Evolutionary conservation across 1,140 invertebrate genomes (phyloP).

Genomic region (Drosophila albomicans): DNA sequence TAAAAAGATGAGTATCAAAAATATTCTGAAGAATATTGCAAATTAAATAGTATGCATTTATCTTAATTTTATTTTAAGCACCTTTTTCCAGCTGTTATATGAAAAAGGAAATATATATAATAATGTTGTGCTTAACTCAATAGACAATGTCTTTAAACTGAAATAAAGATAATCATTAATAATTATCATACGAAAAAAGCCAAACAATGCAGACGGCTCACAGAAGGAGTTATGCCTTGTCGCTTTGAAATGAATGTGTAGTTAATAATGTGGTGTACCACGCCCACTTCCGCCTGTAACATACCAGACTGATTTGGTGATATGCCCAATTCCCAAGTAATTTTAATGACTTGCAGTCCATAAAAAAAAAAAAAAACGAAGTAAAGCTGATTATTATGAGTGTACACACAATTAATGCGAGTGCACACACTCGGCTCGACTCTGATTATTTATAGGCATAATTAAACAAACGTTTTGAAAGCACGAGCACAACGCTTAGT

Average conservation of each 20-base stretch:
- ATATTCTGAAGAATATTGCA: no score
- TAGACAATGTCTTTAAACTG: neutral
- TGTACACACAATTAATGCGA: slow-evolving; percentile 67
- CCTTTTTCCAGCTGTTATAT: neutral
- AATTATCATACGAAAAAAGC: neutral
- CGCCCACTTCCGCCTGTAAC: slow-evolving; percentile 38
- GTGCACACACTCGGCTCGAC: slow-evolving; percentile 57
- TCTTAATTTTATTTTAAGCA: no score
- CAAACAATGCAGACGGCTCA: neutral
- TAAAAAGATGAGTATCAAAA: no score
- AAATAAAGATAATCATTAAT: slow-evolving; percentile 1
- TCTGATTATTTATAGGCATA: slow-evolving; percentile 80
- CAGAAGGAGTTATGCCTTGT: neutral
- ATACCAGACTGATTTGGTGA: slow-evolving; percentile 34
- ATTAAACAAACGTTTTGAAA: slow-evolving; percentile 75
- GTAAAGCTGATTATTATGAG: slow-evolving; percentile 67
- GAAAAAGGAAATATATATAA: no score
- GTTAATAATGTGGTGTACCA: neutral
- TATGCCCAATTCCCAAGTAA: slow-evolving; percentile 50
- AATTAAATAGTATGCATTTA: no score
- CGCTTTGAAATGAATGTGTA: neutral
- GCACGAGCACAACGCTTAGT: slow-evolving; percentile 27
- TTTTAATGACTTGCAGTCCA: slow-evolving; percentile 71
- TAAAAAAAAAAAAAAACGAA: slow-evolving; percentile 47
- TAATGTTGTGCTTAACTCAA: no score